These are phyloP conservation scores for Perca schrenkii DNA, from an alignment of 2,113 vertebrate species.

Conservation along the genomic window DNA sequence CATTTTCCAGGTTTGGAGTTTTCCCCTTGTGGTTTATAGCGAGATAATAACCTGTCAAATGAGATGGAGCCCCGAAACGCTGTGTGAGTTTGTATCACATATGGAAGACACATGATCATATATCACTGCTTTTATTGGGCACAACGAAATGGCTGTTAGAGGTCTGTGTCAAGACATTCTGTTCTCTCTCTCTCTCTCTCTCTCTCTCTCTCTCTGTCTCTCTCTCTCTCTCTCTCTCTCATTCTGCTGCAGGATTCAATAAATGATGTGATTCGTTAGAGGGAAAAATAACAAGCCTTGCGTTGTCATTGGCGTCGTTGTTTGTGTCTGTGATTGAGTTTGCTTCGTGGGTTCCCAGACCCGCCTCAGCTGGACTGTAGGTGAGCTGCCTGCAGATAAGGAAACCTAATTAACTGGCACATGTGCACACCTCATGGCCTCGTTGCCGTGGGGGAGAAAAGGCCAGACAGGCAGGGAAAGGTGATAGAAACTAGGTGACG, in stretches of 20 bases:
- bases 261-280: slow-evolving; percentile 16
- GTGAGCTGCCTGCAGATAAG: slow-evolving; percentile 51
- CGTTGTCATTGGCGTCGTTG: background rate
- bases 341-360: background rate
- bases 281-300: background rate
- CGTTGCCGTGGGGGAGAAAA: background rate
- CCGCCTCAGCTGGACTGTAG: slow-evolving; percentile 5
- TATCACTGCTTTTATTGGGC: slow-evolving; percentile 66
- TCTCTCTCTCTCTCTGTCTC: background rate
- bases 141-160: slow-evolving; percentile 27
- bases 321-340: slow-evolving; percentile 12
- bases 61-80: slow-evolving; percentile 11
- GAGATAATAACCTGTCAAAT: slow-evolving; percentile 13
- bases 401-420: slow-evolving; percentile 58
- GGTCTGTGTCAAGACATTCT: slow-evolving; percentile 47
- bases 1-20: background rate
- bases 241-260: slow-evolving; percentile 11
- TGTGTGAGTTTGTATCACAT: slow-evolving; percentile 41
- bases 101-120: slow-evolving; percentile 64
- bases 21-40: background rate
- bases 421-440: slow-evolving; percentile 57
- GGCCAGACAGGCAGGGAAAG: slow-evolving; percentile 19
- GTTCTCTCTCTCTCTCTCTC: background rate
- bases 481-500: slow-evolving; percentile 25
- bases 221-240: background rate